These are phyloP conservation scores for Lepeophtheirus nordmannii DNA, from an alignment of 2,888 invertebrate genomes.

Conservation along the genomic window DNA sequence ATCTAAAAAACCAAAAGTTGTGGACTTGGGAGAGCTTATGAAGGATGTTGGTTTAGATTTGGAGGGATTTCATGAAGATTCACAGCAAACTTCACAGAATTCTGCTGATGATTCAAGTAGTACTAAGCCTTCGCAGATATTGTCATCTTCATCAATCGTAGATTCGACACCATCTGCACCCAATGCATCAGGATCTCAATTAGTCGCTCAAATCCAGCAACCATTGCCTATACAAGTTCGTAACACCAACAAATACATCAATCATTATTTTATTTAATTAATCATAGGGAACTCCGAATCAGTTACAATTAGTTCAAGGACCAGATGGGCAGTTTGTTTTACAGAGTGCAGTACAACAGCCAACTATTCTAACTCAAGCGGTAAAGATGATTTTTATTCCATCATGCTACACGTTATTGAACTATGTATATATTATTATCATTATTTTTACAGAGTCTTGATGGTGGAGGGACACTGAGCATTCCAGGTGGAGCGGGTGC, in stretches of 20 bases:
- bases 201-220: slow-evolving; percentile 21
- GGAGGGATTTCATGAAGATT: slow-evolving; percentile 1
- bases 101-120: background rate
- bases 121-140: background rate
- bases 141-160: background rate
- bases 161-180: background rate
- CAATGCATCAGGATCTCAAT: slow-evolving; percentile 10
- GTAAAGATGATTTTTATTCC: background rate
- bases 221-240: slow-evolving; percentile 16
- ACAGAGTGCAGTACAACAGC: slow-evolving; percentile 10
- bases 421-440: background rate
- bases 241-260: background rate
- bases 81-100: background rate
- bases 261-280: background rate
- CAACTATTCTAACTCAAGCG: slow-evolving; percentile 7
- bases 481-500: background rate
- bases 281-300: slow-evolving; percentile 10
- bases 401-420: background rate
- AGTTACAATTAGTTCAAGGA: slow-evolving; percentile 17
- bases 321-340: slow-evolving; percentile 22
- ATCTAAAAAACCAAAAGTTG: background rate
- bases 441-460: background rate
- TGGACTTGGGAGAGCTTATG: slow-evolving; percentile 22
- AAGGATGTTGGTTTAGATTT: slow-evolving; percentile 21
- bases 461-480: background rate